Conservation (phyloP, 1,140 invertebrate genomes). For the Lethrus apterus region DNA sequence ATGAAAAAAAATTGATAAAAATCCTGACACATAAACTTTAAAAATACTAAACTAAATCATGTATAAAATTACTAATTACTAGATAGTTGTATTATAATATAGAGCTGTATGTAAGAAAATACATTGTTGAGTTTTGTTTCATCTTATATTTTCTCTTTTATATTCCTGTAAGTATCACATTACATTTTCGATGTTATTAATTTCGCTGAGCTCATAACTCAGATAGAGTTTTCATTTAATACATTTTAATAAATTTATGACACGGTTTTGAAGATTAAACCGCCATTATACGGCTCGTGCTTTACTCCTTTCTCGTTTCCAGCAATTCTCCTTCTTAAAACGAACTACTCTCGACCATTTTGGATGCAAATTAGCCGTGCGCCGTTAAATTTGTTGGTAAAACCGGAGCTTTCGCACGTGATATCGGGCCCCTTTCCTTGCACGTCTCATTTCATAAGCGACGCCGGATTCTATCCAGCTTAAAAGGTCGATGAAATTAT, state of each 20-base stretch:
- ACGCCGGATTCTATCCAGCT: neutral
- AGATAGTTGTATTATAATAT: no score
- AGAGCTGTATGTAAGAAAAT: no score
- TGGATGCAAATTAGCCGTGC: slow-evolving; percentile 32
- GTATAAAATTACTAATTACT: no score
- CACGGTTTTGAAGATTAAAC: slow-evolving; percentile 33
- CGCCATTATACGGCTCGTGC: slow-evolving; percentile 36
- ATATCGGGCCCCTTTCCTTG: slow-evolving; percentile 18
- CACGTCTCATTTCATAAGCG: slow-evolving; percentile 12
- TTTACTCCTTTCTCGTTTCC: slow-evolving; percentile 25
- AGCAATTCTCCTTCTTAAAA: slow-evolving; percentile 31
- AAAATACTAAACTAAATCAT: no score
- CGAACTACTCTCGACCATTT: slow-evolving; percentile 17
- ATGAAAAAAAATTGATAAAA: no score
- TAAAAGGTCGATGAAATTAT: no score
- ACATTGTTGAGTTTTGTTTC: no score
- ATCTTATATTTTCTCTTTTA: no score
- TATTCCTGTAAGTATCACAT: no score
- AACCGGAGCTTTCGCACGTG: slow-evolving; percentile 24
- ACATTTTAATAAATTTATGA: slow-evolving; percentile 41
- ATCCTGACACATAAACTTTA: no score
- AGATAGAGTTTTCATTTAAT: slow-evolving; percentile 39
- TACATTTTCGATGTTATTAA: no score
- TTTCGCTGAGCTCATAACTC: no score
- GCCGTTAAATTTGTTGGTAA: slow-evolving; percentile 32